Base-by-base conservation (phyloP, 2,797 vertebrate genomes). In the Sebastes trivittatus region DNA sequence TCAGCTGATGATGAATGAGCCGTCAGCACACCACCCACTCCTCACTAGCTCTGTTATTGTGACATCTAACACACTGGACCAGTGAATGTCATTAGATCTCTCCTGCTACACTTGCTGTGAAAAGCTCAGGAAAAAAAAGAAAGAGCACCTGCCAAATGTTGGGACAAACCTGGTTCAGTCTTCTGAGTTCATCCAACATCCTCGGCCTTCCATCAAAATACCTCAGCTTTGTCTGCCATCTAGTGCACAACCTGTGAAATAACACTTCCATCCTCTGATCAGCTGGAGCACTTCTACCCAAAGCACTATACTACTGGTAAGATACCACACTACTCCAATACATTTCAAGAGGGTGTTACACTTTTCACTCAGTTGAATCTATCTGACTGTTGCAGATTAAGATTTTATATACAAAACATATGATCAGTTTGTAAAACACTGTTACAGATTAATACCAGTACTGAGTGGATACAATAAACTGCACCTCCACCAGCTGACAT, bases 1-100 rank as follows among this genome's bases (percentile, higher is more conserved):
- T 88, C 75, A 83, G 69, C 54, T 67, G 27, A 72, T 89, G 77
- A 79, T 85, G 72, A 84, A 74, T 66, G 74, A 78, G 72, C 64
- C 25, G 1, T 83, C 66, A 82, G 73, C 67, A 61, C 36, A 2
- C 55, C 32, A 10, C 72, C 84, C 77, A 77, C 84, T 83, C 29
- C 29, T 66, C 72, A 70, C 25, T 46, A 38, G 54, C 86, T 67
- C 65, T 58, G 68, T 64, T 74, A 64, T 60, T 84, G 68, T 74
- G 75, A 74, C 71, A 73, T 82, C 67, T 58, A 56, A 74, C 72
- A 68, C 59, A n/a, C 38, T 68, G 61, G 75, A 66, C 22, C 68
- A 61, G 54, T 46, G 54, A 72, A 75, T 76, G 38, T 74, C 67
- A 77, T 60, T 29, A 68, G 55, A 60, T 52, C 62, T 46, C 7